Evolutionary conservation across 2,113 vertebrate genomes (phyloP), one percentile per base, ranked within the genome.

Genomic region (Mohoua ochrocephala): DNA sequence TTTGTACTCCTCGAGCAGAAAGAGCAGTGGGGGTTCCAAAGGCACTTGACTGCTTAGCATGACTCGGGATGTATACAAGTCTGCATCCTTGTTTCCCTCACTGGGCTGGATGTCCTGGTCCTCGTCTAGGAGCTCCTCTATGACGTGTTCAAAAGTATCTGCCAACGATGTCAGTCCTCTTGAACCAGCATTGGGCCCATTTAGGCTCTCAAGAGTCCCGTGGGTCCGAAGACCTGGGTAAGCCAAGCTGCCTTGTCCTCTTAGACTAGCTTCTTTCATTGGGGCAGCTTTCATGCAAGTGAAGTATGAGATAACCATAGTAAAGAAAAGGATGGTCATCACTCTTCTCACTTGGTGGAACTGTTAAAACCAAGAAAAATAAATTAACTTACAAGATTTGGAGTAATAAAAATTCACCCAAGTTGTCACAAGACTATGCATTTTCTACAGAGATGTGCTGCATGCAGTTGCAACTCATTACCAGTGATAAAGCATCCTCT

Each of bases 271-370:
- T 97, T 99, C 99, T 98, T 99, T 99, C 99, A 99, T 99, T 35
- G 99, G 99, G 98, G 99, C 99, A 98, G 99, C 99, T 98, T 99
- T 99, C 99, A 99, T 99, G 99, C 99, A 99, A 99, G 99, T 99
- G 98, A 99, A 99, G 99, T 99, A 99, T 98, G 99, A 99, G 99
- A 99, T 99, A 99, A 99, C 99, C 99, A 99, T 99, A 99, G 99
- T 99, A 99, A 99, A 99, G 99, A 99, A 99, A 99, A 99, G 99
- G 99, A 99, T 99, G 99, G 99, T 99, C 99, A 99, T 99, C 99
- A 99, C 99, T 99, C 99, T 99, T 99, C 99, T 99, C 98, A 99
- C 99, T 99, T 99, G 99, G 99, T 99, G 99, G 99, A 99, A 99
- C 99, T 99, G 98, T 93, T 94, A 80, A 97, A 89, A 97, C 77